phyloP scores from a whole-genome alignment of 2,797 vertebrate genomes.

The Hoplostethus mediterraneus region DNA sequence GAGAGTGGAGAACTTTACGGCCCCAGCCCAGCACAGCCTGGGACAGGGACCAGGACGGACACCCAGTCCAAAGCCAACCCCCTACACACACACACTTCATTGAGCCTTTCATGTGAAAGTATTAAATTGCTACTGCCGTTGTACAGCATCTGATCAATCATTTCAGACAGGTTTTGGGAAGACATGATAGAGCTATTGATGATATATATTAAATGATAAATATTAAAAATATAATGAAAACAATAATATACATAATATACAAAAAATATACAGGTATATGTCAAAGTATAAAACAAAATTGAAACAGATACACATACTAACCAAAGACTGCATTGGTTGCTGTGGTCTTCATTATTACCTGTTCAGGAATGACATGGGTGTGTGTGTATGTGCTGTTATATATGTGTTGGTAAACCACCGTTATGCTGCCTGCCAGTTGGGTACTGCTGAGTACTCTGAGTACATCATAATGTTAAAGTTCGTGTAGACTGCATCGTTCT shows the following conservation, averaged over 20 bases:
- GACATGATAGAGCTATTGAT: constrained; percentile 40
- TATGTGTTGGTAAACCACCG: constrained; percentile 5
- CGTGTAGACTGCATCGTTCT: neutral
- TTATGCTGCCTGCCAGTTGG: constrained; percentile 6
- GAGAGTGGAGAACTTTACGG: constrained; percentile 69
- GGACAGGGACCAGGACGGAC: constrained; percentile 67
- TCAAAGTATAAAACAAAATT: constrained; percentile 28
- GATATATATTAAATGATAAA: neutral
- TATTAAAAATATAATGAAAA: constrained; percentile 29
- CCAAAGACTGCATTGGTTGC: constrained; percentile 22
- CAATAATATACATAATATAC: too few species aligned
- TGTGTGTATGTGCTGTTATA: constrained; percentile 3
- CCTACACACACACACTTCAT: constrained; percentile 19
- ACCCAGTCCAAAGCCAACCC: constrained; percentile 37
- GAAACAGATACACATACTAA: constrained; percentile 14
- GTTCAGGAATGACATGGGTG: constrained; percentile 23
- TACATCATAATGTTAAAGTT: constrained; percentile 17
- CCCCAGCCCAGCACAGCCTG: constrained; percentile 49
- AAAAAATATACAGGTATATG: constrained; percentile 26
- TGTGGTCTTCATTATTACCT: constrained; percentile 46
- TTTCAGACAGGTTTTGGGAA: constrained; percentile 13
- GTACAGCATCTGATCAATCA: constrained; percentile 38
- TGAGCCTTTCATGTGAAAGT: constrained; percentile 20
- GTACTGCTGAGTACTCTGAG: constrained; percentile 26
- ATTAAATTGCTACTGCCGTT: constrained; percentile 19